A percentile compares a stretch with the other conserved stretches of the same genome.
These are phyloP conservation scores for Crotalus tigris DNA, from an alignment of 2,113 vertebrate genomes.

Conservation along the genomic window DNA sequence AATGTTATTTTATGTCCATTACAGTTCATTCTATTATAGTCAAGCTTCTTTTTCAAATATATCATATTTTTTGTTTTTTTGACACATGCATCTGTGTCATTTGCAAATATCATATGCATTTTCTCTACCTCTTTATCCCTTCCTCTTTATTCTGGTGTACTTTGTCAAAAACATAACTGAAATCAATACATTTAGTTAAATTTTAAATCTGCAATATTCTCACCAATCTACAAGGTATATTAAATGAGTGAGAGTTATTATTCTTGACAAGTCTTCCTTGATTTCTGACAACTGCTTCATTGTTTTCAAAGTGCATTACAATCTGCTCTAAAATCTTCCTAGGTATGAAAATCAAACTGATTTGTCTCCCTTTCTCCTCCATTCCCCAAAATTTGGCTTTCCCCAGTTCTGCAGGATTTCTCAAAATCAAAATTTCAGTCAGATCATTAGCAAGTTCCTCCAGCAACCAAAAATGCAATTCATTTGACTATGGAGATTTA, in stretches of 20 bases:
- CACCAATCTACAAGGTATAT: neutral
- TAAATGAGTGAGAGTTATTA: neutral
- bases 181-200: neutral
- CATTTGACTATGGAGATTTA: neutral
- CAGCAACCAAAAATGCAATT: neutral
- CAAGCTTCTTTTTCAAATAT: neutral
- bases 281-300: neutral
- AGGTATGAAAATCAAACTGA: neutral
- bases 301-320: neutral
- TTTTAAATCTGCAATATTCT: neutral
- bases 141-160: neutral
- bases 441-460: neutral
- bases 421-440: neutral
- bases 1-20: neutral
- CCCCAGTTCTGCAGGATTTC: neutral
- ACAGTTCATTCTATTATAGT: neutral
- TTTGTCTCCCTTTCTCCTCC: neutral
- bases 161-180: neutral
- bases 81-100: too few relatives aligned
- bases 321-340: neutral
- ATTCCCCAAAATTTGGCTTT: neutral
- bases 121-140: neutral
- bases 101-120: neutral
- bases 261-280: neutral
- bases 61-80: neutral